Evolutionary conservation across 2,113 vertebrate genomes (phyloP).

Genomic region (Pseudorasbora parva): DNA sequence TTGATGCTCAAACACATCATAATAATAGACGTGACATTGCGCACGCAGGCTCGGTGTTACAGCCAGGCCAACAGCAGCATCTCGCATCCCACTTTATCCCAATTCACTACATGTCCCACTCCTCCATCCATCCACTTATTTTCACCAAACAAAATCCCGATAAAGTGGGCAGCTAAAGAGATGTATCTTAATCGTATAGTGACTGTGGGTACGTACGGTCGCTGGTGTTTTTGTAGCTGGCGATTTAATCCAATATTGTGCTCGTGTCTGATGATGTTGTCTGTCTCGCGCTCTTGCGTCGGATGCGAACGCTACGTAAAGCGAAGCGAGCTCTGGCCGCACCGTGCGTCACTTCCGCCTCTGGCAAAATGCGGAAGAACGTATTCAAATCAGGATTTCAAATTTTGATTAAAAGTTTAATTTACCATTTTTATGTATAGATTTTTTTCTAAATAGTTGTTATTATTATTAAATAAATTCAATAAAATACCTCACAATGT

Average conservation of each 20-base stretch:
- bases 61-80: constrained; percentile 46
- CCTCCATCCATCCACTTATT: constrained; percentile 19
- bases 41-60: constrained; percentile 36
- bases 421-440: background rate
- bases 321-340: constrained; percentile 62
- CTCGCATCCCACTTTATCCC: constrained; percentile 51
- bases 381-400: background rate
- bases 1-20: background rate
- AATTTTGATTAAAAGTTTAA: background rate
- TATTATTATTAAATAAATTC: background rate
- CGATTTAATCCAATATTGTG: background rate
- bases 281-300: constrained; percentile 61
- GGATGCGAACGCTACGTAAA: constrained; percentile 44
- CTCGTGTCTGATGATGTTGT: constrained; percentile 55
- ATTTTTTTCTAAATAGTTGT: background rate
- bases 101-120: constrained; percentile 37
- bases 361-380: background rate
- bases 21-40: background rate
- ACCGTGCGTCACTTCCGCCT: constrained; percentile 74
- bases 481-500: too few relatives aligned
- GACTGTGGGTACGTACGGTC: constrained; percentile 37
- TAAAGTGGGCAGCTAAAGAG: background rate
- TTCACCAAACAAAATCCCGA: background rate
- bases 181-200: background rate
- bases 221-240: background rate